Evolutionary conservation across 2,888 invertebrate genomes (phyloP).

Genomic region (Epiblema foenella): DNA sequence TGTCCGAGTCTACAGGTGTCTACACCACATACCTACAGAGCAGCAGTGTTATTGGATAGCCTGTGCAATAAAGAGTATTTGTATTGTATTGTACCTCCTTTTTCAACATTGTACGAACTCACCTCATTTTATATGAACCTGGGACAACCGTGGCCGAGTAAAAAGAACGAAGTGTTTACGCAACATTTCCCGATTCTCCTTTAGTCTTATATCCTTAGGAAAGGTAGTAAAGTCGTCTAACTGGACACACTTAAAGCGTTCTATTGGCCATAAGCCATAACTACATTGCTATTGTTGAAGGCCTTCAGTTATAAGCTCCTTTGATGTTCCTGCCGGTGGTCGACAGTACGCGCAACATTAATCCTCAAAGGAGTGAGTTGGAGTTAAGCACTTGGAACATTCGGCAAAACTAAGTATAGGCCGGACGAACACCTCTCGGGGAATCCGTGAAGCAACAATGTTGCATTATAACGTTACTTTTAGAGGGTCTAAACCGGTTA

Average conservation of each 20-base stretch:
- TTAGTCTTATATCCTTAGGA: neutral
- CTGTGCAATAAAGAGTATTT: too few relatives aligned
- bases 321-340: constrained; percentile 42
- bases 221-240: neutral
- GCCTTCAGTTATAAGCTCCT: constrained; percentile 20
- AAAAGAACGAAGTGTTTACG: too few relatives aligned
- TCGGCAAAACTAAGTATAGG: constrained; percentile 44
- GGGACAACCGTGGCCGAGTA: too few relatives aligned
- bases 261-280: constrained; percentile 4
- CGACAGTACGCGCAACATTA: constrained; percentile 53
- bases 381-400: constrained; percentile 49
- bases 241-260: neutral
- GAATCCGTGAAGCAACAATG: constrained; percentile 31
- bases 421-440: constrained; percentile 26
- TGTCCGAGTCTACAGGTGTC: too few relatives aligned
- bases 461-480: constrained; percentile 6
- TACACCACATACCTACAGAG: too few relatives aligned
- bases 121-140: neutral
- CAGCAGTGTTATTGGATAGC: too few relatives aligned
- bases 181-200: neutral
- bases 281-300: constrained; percentile 10
- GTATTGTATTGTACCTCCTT: too few relatives aligned
- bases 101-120: neutral
- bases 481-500: neutral
- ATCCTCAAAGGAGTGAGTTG: constrained; percentile 56